phyloP scores from a whole-genome alignment of 1,140 invertebrate genomes.

The Neodiprion virginianus region DNA sequence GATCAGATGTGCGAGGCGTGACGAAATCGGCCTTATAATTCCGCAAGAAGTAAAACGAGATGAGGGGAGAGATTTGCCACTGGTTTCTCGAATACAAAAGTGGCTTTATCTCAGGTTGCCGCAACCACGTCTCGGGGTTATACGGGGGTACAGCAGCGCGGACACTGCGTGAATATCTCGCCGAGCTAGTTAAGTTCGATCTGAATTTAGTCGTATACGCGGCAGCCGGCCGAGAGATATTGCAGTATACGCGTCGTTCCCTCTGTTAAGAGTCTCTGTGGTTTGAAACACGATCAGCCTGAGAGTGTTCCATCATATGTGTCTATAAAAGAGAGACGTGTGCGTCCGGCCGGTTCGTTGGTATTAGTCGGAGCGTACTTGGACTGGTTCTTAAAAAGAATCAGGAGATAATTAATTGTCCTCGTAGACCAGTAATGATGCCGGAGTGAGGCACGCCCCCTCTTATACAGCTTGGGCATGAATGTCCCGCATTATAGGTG shows the following conservation, averaged over 20 bases:
- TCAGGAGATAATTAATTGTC: conserved; percentile 60
- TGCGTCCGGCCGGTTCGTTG: conserved; percentile 23
- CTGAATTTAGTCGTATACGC: conserved; percentile 1
- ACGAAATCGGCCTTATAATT: too few relatives aligned
- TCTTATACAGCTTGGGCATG: background rate
- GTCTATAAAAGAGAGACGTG: conserved; percentile 55
- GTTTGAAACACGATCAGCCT: conserved; percentile 64
- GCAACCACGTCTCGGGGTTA: too few relatives aligned
- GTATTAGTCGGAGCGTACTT: conserved; percentile 34
- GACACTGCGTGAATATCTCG: background rate
- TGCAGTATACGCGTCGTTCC: conserved; percentile 46
- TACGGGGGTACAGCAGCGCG: background rate
- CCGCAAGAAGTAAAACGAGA: too few relatives aligned
- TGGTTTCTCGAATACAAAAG: too few relatives aligned
- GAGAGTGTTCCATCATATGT: conserved; percentile 63
- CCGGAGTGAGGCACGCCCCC: conserved; percentile 9
- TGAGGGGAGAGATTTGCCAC: too few relatives aligned
- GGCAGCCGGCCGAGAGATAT: background rate
- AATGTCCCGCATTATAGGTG: too few relatives aligned
- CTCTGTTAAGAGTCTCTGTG: conserved; percentile 54
- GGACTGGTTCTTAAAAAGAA: conserved; percentile 58
- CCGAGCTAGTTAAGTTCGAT: background rate
- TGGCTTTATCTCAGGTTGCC: too few relatives aligned
- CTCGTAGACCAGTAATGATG: conserved; percentile 52
- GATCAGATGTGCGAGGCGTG: too few relatives aligned